These are phyloP conservation scores for Mylabris sibirica DNA, from an alignment of 2,888 invertebrate species.

Conservation along the genomic window DNA sequence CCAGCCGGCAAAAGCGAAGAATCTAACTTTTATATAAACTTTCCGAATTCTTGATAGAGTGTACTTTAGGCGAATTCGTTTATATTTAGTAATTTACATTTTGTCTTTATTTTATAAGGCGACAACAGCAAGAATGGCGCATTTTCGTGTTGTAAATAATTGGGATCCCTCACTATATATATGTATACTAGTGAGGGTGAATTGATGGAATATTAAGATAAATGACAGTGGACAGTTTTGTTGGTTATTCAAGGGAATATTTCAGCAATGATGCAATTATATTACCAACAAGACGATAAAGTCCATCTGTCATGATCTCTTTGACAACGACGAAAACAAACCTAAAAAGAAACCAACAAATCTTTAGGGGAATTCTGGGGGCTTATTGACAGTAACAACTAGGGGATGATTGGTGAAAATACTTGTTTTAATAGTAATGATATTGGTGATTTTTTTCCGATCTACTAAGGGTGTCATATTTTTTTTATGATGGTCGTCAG, in stretches of 20 bases:
- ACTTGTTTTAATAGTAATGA: not conserved
- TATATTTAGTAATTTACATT: constrained; percentile 13
- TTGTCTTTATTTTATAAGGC: not conserved
- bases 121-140: constrained; percentile 1
- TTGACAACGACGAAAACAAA: constrained; percentile 4
- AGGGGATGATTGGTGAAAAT: constrained; percentile 3
- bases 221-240: constrained; percentile 17
- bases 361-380: not conserved
- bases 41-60: constrained; percentile 51
- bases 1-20: constrained; percentile 44
- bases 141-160: constrained; percentile 20
- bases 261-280: constrained; percentile 21
- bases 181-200: too few relatives aligned
- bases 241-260: constrained; percentile 10
- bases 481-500: constrained; percentile 12
- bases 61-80: constrained; percentile 45
- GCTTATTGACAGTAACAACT: not conserved
- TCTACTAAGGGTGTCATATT: not conserved
- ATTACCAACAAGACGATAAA: constrained; percentile 9
- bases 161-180: constrained; percentile 12
- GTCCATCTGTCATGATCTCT: constrained; percentile 14
- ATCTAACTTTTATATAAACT: constrained; percentile 55
- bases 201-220: constrained; percentile 25
- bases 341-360: not conserved
- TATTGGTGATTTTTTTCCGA: not conserved